phyloP scores from a whole-genome alignment of 2,888 invertebrate species.

The Trissolcus brochymenae region DNA sequence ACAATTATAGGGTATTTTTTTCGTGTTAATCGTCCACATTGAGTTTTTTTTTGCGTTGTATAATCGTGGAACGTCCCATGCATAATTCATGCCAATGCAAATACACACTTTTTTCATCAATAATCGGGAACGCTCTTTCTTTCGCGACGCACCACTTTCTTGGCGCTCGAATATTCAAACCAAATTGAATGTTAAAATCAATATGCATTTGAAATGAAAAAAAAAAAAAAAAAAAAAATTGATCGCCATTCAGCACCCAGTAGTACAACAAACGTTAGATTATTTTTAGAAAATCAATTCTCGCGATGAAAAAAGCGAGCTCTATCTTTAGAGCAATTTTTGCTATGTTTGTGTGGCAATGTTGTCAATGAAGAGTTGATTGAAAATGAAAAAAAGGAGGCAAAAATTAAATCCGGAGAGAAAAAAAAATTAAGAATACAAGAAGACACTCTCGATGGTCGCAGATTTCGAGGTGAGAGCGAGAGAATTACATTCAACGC shows the following conservation, averaged over 20 bases:
- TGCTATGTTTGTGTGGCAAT: no score
- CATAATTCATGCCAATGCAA: constrained; percentile 41
- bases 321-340: no score
- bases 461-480: constrained; percentile 15
- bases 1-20: constrained; percentile 23
- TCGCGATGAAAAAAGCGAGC: no score
- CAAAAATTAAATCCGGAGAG: background rate
- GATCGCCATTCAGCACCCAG: constrained; percentile 3
- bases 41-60: constrained; percentile 36
- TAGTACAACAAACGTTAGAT: background rate
- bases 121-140: constrained; percentile 27
- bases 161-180: background rate
- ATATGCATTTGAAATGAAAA: constrained; percentile 2
- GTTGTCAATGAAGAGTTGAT: no score
- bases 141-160: constrained; percentile 6
- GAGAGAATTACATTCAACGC: constrained; percentile 18
- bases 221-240: background rate
- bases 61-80: constrained; percentile 29
- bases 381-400: background rate
- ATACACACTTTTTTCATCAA: constrained; percentile 31
- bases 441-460: constrained; percentile 2
- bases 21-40: constrained; percentile 18
- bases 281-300: constrained; percentile 1
- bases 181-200: background rate
- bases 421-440: background rate